Evolutionary conservation across 2,113 vertebrate species (phyloP).

Genomic region (Alligator mississippiensis): DNA sequence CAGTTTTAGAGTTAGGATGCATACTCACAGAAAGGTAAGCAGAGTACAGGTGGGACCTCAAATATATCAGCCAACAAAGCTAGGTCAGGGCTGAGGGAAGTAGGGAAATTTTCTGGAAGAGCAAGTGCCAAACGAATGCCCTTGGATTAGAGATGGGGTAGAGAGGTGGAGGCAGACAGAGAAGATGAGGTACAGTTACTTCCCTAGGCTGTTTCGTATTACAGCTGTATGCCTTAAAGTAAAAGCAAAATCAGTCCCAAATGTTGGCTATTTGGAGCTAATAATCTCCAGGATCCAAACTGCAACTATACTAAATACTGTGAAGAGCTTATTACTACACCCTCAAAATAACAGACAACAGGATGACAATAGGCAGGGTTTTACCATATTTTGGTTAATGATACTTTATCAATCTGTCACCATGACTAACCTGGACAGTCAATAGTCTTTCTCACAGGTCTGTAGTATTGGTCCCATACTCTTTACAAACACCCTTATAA

Average conservation of each 20-base stretch:
- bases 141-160: too few species aligned
- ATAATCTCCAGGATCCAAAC: constrained; percentile 21
- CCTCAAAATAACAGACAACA: neutral
- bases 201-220: neutral
- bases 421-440: neutral
- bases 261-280: constrained; percentile 1
- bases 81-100: neutral
- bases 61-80: neutral
- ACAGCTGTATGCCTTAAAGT: neutral
- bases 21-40: fast-evolving
- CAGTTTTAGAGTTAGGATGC: too few species aligned
- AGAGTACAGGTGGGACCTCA: neutral
- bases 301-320: neutral
- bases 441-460: neutral
- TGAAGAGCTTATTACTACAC: constrained; percentile 14
- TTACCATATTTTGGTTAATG: neutral
- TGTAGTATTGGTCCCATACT: neutral
- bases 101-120: neutral
- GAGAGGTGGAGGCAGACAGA: too few species aligned
- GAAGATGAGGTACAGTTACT: too few species aligned
- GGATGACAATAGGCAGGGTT: neutral
- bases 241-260: constrained; percentile 1
- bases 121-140: too few species aligned
- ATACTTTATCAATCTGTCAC: neutral
- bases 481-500: neutral